A percentile compares a stretch with the other conserved stretches of the same genome.
Conservation (phyloP, 2,888 invertebrate genomes). For the Polydrusus cervinus region DNA sequence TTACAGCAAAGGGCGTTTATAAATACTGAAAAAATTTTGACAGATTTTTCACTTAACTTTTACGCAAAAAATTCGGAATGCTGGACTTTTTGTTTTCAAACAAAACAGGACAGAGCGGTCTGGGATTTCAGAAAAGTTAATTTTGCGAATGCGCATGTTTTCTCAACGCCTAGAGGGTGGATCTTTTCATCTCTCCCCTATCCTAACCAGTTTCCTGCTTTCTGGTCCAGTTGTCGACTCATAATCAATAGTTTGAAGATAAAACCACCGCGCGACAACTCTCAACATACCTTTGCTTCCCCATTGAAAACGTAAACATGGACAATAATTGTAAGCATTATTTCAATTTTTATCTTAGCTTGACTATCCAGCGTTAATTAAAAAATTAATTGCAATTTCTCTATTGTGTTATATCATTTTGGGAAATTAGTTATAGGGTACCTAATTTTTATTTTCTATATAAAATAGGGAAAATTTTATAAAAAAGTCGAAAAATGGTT, state of each 20-base stretch:
- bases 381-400: not conserved
- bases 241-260: slow-evolving; percentile 59
- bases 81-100: slow-evolving; percentile 50
- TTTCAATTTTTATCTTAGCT: not conserved
- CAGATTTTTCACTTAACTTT: slow-evolving; percentile 56
- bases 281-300: not conserved
- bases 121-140: slow-evolving; percentile 43
- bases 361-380: too few relatives aligned
- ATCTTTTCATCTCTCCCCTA: slow-evolving; percentile 47
- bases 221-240: slow-evolving; percentile 61
- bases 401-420: too few relatives aligned
- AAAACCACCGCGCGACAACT: slow-evolving; percentile 32
- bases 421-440: too few relatives aligned
- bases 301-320: slow-evolving; percentile 51
- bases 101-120: slow-evolving; percentile 44
- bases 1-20: slow-evolving; percentile 68
- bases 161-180: slow-evolving; percentile 37
- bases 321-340: slow-evolving; percentile 58
- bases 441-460: too few relatives aligned
- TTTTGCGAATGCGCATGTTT: slow-evolving; percentile 48
- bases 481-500: too few relatives aligned
- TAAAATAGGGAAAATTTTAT: too few relatives aligned
- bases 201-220: slow-evolving; percentile 59
- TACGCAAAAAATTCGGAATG: slow-evolving; percentile 40
- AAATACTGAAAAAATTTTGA: slow-evolving; percentile 68